Base-by-base conservation (phyloP, 2,113 vertebrate genomes). In the Irena cyanogastra region DNA sequence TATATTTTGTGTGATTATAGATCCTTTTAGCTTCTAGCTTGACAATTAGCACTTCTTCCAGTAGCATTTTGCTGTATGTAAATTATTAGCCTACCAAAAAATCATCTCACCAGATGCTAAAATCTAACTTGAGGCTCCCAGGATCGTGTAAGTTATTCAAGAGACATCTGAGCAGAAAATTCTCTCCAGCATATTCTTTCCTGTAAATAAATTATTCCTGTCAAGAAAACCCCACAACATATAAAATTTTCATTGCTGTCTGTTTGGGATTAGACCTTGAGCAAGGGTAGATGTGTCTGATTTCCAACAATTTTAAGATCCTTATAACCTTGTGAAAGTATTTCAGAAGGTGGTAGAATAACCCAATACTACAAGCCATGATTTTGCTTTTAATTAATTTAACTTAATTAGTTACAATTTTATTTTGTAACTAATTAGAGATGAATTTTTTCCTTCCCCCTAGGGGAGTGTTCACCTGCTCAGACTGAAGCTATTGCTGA, bases 391-490 rank as follows among this genome's bases (percentile, higher is more conserved):
- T 61, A 71, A 78, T 49, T 41, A 85, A 49, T 78, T 63, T 47
- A 56, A 44, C 15, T 11, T 27, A 45, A 47, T 47, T 35, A 27
- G 44, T 65, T 83, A 65, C 20, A 4, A 2, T 82, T 94, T 74
- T 75, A 8, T 50, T 53, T 42, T 68, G 18, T 80, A 85, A 66
- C 71, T 37, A 59, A 79, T 59, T 26, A n/a, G 24, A 45, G 22
- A 30, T 50, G 0, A 23, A 27, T 11, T 33, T 30, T 42, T 53
- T 42, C 26, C 20, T 57, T 49, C 8, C 60, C 68, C 60, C 78
- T 74, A 99, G 99, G 99, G 37, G 97, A 98, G 41, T 99, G 99
- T 79, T 98, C 98, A 6, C 80, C 98, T 9, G 75, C 96, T 52
- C 99, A 99, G 95, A 92, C 92, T 31, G 98, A 98, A 47, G 98